A percentile compares a stretch with the other conserved stretches of the same genome.
Conservation (phyloP, 1,140 invertebrate species). For the Triops cancriformis region DNA sequence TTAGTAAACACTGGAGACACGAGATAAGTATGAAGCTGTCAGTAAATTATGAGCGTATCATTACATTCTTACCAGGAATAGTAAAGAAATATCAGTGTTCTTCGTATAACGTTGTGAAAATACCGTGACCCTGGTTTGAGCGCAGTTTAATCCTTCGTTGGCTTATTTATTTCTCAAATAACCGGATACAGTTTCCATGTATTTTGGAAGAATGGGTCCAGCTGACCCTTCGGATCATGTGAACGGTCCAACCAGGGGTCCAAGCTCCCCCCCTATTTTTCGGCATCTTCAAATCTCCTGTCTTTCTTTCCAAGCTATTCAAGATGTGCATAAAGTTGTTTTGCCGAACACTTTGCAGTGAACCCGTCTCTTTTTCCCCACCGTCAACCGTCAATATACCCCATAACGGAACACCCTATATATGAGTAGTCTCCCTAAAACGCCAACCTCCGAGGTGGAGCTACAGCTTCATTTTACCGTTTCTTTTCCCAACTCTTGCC, state of each 20-base stretch:
- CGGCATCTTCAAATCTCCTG: not conserved
- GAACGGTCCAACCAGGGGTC: not conserved
- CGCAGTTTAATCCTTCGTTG: no score
- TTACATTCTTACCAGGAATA: no score
- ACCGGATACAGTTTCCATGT: no score
- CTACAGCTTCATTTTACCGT: not conserved
- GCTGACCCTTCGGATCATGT: not conserved
- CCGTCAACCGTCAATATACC: not conserved
- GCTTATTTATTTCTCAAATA: no score
- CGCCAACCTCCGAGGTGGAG: slow-evolving; percentile 11
- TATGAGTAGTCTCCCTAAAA: not conserved
- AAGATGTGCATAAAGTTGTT: not conserved
- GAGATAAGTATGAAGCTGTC: no score
- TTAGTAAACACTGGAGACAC: no score
- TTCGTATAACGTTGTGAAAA: no score
- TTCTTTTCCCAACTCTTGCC: not conserved
- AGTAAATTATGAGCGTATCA: no score
- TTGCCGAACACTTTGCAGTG: slow-evolving; percentile 11
- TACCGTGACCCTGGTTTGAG: no score
- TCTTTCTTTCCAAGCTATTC: not conserved
- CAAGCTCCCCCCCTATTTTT: not conserved
- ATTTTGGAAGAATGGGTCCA: no score
- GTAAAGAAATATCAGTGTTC: no score
- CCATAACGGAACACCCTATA: slow-evolving; percentile 1
- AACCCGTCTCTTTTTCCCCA: not conserved